Conservation (phyloP, 2,797 vertebrate genomes). For the Lepidocolaptes lacrymiger region DNA sequence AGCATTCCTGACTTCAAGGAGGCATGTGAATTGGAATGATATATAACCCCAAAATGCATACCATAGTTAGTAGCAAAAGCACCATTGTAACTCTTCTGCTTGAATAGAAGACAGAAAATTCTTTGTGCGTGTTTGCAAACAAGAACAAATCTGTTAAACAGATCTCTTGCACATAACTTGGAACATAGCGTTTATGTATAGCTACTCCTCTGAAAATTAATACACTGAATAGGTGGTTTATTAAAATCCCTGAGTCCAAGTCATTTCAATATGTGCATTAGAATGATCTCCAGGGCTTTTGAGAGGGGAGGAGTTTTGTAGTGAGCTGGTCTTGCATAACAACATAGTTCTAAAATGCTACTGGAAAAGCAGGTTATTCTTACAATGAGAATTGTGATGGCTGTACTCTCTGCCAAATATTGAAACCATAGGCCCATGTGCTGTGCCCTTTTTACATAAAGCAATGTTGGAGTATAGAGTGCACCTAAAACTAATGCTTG, state of each 20-base stretch:
- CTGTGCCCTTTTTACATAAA: not conserved
- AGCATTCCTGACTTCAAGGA: constrained; percentile 87
- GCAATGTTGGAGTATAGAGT: not conserved
- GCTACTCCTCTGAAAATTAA: constrained; percentile 67
- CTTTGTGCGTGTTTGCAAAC: constrained; percentile 68
- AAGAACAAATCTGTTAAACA: constrained; percentile 72
- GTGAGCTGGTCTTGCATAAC: not conserved
- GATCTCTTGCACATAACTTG: constrained; percentile 74
- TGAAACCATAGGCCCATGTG: not conserved
- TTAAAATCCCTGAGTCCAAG: constrained; percentile 47
- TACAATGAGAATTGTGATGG: not conserved
- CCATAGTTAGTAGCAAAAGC: constrained; percentile 75
- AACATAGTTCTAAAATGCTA: not conserved
- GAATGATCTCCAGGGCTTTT: not conserved
- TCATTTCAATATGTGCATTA: constrained; percentile 45
- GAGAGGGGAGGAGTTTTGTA: not conserved
- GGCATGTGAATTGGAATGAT: constrained; percentile 1
- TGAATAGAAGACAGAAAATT: constrained; percentile 70
- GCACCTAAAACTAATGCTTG: not conserved
- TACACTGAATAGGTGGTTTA: constrained; percentile 55
- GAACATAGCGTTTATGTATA: constrained; percentile 63
- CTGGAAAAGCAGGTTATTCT: not conserved
- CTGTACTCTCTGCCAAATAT: not conserved
- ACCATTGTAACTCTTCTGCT: constrained; percentile 71
- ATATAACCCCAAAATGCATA: constrained; percentile 55